Base-by-base conservation (phyloP, 2,797 vertebrate species). In the Urosaurus nigricauda region DNA sequence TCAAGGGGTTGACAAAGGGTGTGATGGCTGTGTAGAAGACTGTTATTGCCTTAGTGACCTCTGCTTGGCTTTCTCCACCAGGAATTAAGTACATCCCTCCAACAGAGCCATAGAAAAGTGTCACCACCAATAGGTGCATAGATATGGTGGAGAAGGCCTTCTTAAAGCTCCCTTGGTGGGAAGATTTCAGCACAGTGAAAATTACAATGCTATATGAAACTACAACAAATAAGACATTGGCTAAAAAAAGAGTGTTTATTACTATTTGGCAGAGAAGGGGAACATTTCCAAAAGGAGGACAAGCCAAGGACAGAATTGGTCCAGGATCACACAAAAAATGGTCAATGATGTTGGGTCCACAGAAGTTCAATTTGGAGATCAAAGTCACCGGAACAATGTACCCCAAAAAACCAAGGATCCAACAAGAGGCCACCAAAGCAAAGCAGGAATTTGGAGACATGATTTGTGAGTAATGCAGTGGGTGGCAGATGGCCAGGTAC, bases 61-160 rank as follows among this genome's bases (percentile, higher is more conserved):
- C 79, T 40, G 77, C 47, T 74, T 90, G 71, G 16, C 91, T 88
- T 37, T 93, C 92, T 1, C 94, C 92, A 12, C 87, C 58, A 5
- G 58, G 58, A 60, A 60, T 19, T 60, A 60, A 60, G 58, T 92
- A 58, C 94, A 93, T 63, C 91, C 94, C 63, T 90, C 93, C 56
- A 96, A 94, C 94, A n/a, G 95, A 93, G 8, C 93, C 93, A 11
- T 95, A 96, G 87, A 95, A 95, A 16, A 95, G 89, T 35, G 68
- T 93, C 53, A 96, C 94, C 53, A 95, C 92, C 37, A 29, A 40
- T 40, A 96, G 82, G 35, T 96, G 94, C 70, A 93, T 94, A n/a
- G 94, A 90, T 68, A 94, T 91, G 13, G 94, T 95, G 0, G 93
- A 90, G 40, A 94, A 92, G 84, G 90, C 94, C 71, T 95, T 96